Evolutionary conservation across 2,888 invertebrate genomes (phyloP).

Genomic region (Spilosoma lubricipeda): DNA sequence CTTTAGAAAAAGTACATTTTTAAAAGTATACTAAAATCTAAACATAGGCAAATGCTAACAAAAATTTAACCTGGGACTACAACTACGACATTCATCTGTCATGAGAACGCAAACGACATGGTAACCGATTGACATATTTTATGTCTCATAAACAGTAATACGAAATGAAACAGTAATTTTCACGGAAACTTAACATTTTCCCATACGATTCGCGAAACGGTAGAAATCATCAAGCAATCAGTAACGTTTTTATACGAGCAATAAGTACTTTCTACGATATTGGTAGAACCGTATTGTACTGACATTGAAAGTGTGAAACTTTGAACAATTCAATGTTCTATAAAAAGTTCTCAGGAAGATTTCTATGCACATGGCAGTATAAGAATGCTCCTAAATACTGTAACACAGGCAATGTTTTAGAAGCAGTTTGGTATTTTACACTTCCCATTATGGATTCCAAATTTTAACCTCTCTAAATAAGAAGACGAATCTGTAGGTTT

Average conservation of each 20-base stretch:
- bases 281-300: constrained; percentile 42
- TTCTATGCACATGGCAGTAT: not conserved
- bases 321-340: not conserved
- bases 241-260: constrained; percentile 23
- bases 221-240: constrained; percentile 31
- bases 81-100: not conserved
- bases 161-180: not conserved
- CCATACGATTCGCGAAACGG: constrained; percentile 17
- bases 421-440: too few relatives aligned
- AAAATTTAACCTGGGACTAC: not conserved
- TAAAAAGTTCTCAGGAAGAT: not conserved
- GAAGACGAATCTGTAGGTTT: too few relatives aligned
- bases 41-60: too few relatives aligned
- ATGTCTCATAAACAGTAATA: not conserved
- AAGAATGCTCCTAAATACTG: not conserved
- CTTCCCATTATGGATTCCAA: too few relatives aligned
- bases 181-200: constrained; percentile 24
- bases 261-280: constrained; percentile 41
- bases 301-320: constrained; percentile 26
- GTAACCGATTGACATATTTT: not conserved
- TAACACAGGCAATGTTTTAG: too few relatives aligned
- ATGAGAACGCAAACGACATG: not conserved
- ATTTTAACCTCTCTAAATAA: too few relatives aligned
- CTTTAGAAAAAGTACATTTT: too few relatives aligned
- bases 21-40: too few relatives aligned